Conservation (phyloP, 2,888 invertebrate genomes). For the Campoletis raptor region DNA sequence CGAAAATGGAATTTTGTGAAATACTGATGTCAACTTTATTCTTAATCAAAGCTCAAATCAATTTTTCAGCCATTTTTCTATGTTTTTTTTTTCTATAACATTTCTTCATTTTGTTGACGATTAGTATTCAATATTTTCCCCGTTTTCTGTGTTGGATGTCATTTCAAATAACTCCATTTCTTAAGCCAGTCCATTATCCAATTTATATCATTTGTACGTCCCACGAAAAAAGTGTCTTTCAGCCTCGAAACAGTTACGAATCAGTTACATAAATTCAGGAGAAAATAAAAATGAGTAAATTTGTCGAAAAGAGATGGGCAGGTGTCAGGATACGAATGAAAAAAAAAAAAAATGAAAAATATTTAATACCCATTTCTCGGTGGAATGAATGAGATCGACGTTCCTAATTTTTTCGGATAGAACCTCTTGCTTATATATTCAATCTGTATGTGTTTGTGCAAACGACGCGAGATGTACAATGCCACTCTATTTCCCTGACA, state of each 20-base stretch:
- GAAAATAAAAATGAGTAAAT: conserved; percentile 35
- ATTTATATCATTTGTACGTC: background rate
- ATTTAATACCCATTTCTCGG: conserved; percentile 73
- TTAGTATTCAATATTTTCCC: too few species aligned
- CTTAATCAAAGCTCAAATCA: too few species aligned
- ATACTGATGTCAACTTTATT: background rate
- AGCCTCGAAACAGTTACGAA: conserved; percentile 9
- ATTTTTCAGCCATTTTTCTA: too few species aligned
- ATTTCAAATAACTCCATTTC: background rate
- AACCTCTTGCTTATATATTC: conserved; percentile 33
- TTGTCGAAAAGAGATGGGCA: conserved; percentile 57
- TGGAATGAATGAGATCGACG: conserved; percentile 70
- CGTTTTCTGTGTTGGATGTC: background rate
- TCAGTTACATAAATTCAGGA: background rate
- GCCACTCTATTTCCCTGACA: conserved; percentile 83
- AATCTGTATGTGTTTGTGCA: conserved; percentile 51
- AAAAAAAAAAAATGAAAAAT: conserved; percentile 65
- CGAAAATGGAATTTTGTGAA: background rate
- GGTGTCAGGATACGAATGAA: conserved; percentile 64
- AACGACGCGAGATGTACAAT: conserved; percentile 75
- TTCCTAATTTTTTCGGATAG: conserved; percentile 78
- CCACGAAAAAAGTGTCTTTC: background rate
- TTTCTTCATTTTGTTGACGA: too few species aligned
- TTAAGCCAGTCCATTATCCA: background rate
- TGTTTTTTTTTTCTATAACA: too few species aligned